phyloP scores from a whole-genome alignment of 2,113 vertebrate genomes.

The Heterochromis multidens region DNA sequence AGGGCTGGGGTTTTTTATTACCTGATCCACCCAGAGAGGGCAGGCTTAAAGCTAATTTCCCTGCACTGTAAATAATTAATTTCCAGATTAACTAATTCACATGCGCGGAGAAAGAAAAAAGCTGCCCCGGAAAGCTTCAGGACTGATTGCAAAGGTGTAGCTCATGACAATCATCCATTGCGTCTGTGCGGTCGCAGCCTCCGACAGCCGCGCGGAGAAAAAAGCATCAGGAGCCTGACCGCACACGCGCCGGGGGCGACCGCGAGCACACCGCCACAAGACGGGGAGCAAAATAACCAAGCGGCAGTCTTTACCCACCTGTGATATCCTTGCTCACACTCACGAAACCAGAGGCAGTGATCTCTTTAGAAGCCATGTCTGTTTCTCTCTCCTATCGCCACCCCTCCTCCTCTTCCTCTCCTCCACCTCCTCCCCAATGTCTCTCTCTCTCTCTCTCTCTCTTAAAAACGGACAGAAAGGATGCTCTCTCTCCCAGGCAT shows the following conservation, averaged over 20 bases:
- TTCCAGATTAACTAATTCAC: background rate
- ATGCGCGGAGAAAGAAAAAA: background rate
- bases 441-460: constrained; percentile 9
- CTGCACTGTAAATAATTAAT: constrained; percentile 17
- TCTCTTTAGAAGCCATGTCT: constrained; percentile 79
- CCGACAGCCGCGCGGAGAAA: constrained; percentile 10
- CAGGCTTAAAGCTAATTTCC: background rate
- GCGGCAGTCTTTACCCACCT: constrained; percentile 66
- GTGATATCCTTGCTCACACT: constrained; percentile 73
- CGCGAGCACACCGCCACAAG: background rate
- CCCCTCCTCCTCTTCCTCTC: constrained; percentile 24
- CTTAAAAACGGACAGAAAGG: constrained; percentile 50
- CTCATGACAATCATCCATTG: constrained; percentile 45
- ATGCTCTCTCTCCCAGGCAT: constrained; percentile 73
- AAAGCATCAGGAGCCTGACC: constrained; percentile 29
- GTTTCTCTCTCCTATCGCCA: constrained; percentile 41
- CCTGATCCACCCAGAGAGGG: constrained; percentile 26
- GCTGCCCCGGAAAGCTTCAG: constrained; percentile 6
- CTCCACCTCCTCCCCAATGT: background rate
- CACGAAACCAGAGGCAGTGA: constrained; percentile 67
- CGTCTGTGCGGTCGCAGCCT: constrained; percentile 52
- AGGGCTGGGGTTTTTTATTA: constrained; percentile 27
- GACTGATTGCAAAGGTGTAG: constrained; percentile 39
- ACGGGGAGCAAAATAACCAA: background rate
- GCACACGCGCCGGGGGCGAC: constrained; percentile 1